Evolutionary conservation across 2,888 invertebrate genomes (phyloP), one percentile per base, ranked within the genome.

Genomic region (Nymphalis c-album): DNA sequence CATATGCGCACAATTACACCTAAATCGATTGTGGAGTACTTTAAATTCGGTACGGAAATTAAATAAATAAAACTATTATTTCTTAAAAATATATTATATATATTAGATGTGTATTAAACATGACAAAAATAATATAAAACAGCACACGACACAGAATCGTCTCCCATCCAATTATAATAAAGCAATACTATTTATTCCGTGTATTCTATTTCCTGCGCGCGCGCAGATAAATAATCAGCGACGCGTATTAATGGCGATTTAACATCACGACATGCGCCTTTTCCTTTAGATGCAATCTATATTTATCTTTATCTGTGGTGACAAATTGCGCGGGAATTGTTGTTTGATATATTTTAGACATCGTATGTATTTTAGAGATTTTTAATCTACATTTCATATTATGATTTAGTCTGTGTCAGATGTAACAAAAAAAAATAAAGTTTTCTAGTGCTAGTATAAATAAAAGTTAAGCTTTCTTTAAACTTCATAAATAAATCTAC

Each of bases 161-260:
- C 53, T 53, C 55, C 57, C 57, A 13, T 57, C 57, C 57, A 57
- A 57, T 57, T 57, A 57, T 57, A 57, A 57, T 57, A 57, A 57
- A 57, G 18, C 35, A 13, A n/a, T n/a, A 31, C 40, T 7, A 20
- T n/a, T 47, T 18, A 35, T 75, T 77, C 75, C 69, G 65, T 68
- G 76, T 76, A 77, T 69, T 77, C 79, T 81, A 81, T 80, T 80
- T 77, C 71, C 69, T 74, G 77, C 74, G 64, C 64, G 40, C 45
- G 47, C 61, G 13, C 76, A 75, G 74, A 86, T 87, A 85, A 85
- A 87, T 87, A 86, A 89, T 85, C 76, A 77, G 78, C 73, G 90
- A 88, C 90, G 75, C 67, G 78, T 80, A 90, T 87, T 86, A 86
- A 90, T 90, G 83, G 80, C 82, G 79, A 84, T 88, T 88, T 90